These are phyloP conservation scores for Phorcus lineatus DNA, from an alignment of 2,888 invertebrate species.

Conservation along the genomic window DNA sequence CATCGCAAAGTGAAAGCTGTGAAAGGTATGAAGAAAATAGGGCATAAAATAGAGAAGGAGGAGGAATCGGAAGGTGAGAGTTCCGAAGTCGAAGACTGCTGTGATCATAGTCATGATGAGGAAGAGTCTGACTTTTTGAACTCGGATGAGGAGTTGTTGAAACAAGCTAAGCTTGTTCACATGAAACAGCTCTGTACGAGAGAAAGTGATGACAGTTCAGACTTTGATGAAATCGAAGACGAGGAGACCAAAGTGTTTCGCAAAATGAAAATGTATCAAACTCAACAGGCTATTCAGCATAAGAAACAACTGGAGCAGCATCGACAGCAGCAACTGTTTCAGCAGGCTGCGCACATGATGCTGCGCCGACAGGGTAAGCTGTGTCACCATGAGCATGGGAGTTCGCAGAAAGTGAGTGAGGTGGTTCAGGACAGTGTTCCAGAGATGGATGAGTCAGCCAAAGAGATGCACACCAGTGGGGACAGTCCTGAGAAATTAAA, in stretches of 20 bases:
- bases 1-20: constrained; percentile 26
- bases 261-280: constrained; percentile 42
- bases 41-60: constrained; percentile 18
- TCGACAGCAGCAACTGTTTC: constrained; percentile 48
- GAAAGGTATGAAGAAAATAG: constrained; percentile 29
- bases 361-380: constrained; percentile 41
- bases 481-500: constrained; percentile 21
- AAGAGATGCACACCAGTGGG: constrained; percentile 25
- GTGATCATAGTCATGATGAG: constrained; percentile 40
- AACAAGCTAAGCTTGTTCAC: constrained; percentile 37
- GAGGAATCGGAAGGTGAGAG: constrained; percentile 33
- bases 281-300: constrained; percentile 40
- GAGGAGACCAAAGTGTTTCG: constrained; percentile 39
- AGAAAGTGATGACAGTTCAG: constrained; percentile 63
- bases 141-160: constrained; percentile 63
- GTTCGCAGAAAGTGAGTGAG: constrained; percentile 25
- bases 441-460: constrained; percentile 22
- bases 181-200: constrained; percentile 33
- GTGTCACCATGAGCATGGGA: constrained; percentile 25
- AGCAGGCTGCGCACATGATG: constrained; percentile 45
- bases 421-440: neutral
- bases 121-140: constrained; percentile 62
- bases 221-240: constrained; percentile 55
- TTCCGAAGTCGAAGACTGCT: constrained; percentile 36
- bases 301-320: constrained; percentile 45